Conservation (phyloP, 2,888 invertebrate genomes). For the Cyclophora albipunctata region DNA sequence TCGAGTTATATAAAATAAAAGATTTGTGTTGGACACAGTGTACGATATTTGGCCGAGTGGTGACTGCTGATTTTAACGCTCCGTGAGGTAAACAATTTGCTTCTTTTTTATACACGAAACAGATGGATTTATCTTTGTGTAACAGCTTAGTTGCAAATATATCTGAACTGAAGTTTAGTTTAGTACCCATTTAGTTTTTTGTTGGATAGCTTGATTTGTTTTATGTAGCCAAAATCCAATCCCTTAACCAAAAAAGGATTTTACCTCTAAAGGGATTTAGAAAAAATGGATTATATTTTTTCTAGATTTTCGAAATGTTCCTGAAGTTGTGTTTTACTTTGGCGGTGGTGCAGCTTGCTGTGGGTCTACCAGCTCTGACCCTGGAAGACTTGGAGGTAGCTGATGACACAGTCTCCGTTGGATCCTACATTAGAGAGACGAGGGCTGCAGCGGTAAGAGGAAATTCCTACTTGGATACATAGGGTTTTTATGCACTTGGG, state of each 20-base stretch:
- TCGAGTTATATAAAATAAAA: constrained; percentile 65
- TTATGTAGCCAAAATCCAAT: too few relatives aligned
- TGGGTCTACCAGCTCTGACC: constrained; percentile 36
- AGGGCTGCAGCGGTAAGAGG: constrained; percentile 69
- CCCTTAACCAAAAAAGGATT: too few relatives aligned
- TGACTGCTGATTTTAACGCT: constrained; percentile 31
- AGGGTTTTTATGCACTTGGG: not conserved
- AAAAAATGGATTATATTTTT: too few relatives aligned
- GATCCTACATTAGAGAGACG: constrained; percentile 74
- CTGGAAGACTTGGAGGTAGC: constrained; percentile 54
- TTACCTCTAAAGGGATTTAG: too few relatives aligned
- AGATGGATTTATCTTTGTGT: not conserved
- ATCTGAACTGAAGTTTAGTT: too few relatives aligned
- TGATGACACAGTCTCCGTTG: constrained; percentile 72
- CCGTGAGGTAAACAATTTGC: constrained; percentile 28
- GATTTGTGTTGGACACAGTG: constrained; percentile 37
- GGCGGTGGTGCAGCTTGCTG: constrained; percentile 39
- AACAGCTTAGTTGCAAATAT: too few relatives aligned
- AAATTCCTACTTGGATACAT: not conserved
- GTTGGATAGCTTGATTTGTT: too few relatives aligned
- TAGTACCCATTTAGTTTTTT: too few relatives aligned
- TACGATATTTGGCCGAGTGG: constrained; percentile 36
- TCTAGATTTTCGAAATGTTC: constrained; percentile 21
- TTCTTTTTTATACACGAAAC: constrained; percentile 1
- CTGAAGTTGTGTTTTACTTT: constrained; percentile 38